Base-by-base conservation (phyloP, 2,797 vertebrate genomes). In the Hydrophis major region DNA sequence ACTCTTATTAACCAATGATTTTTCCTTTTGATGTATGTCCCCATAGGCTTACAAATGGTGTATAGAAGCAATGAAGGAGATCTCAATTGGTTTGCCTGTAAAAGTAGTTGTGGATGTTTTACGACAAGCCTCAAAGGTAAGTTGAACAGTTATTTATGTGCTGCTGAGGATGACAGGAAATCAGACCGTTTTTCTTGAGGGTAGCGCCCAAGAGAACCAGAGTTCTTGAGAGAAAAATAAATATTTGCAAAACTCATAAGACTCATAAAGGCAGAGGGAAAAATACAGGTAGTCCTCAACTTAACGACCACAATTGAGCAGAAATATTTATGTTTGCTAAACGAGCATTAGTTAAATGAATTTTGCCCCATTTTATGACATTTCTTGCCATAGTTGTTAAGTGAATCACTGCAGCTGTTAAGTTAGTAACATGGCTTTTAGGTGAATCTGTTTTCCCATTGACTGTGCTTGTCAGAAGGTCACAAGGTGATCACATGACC, bases 41-140 rank as follows among this genome's bases (percentile, higher is more conserved):
- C 94, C 89, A 27, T 96, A 99, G 99, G 99, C 99, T n/a, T 99
- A 99, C 92, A 98, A 99, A 95, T 99, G 99, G 99, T 99, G 99
- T 96, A 99, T 99, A 98, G 99, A 99, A 96, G 99, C 99, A 88
- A 99, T 99, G 99, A 99, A 98, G 97, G 99, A 99, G 97, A 99
- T 99, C 94, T 99, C 98, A 16, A 97, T 98, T 28, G 99, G 99
- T 42, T 98, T 99, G 95, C 99, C 99, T 92, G 99, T 99, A 0
- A 99, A 99, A 97, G 99, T 99, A 25, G 98, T 99, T 78, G 99
- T 99, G 93, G 99, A 99, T 97, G 99, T 99, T 94, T 97, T 99
- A 94, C 98, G 99, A 94, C 99, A 99, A 97, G 99, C 99, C n/a
- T 99, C 99, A 14, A 99, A 99, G 99, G 99, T 99, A 95, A 97